Base-by-base conservation (phyloP, 2,113 vertebrate genomes). In the Chinchilla lanigera region DNA sequence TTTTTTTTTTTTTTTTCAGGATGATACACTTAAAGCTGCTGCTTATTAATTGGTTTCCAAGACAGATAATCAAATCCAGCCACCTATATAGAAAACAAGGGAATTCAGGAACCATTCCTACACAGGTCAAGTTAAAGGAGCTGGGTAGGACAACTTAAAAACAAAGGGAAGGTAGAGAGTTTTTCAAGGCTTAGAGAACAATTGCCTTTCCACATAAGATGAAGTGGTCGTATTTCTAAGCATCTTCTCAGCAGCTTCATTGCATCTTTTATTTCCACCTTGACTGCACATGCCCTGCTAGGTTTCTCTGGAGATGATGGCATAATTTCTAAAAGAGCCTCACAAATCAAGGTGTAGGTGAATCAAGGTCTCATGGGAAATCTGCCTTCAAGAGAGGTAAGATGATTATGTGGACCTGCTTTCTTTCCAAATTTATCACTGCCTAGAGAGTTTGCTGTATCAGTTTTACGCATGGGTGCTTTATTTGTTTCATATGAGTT, bases 381-480 rank as follows among this genome's bases (percentile, higher is more conserved):
- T 92, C 85, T 96, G 96, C 71, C 95, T 94, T 77, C 7, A 7
- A 88, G 93, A 98, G 89, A 96, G 83, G 88, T 78, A 95, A 91
- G 98, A 95, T 98, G 96, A 91, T 93, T 87, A 96, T 65, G 83
- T 96, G 94, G 95, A 96, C 91, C 82, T 94, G 96, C 97, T 98
- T 97, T 93, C 89, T 96, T 95, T 94, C 97, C 95, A 96, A 93
- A 98, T 98, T 89, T 94, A 98, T 98, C 98, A 97, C 86, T 91
- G 84, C 50, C 77, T 92, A 83, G 86, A 96, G 97, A 96, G 98
- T 97, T 98, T 98, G 97, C 95, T 98, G 95, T 98, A 98, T 98
- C 98, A 98, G 98, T 98, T 99, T 98, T 98, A 98, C 98, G 98
- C 98, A 98, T 97, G 98, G 97, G 89, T 96, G 97, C 98, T 98